Evolutionary conservation across 1,140 invertebrate species (phyloP).

Genomic region (Dendrolimus punctatus): DNA sequence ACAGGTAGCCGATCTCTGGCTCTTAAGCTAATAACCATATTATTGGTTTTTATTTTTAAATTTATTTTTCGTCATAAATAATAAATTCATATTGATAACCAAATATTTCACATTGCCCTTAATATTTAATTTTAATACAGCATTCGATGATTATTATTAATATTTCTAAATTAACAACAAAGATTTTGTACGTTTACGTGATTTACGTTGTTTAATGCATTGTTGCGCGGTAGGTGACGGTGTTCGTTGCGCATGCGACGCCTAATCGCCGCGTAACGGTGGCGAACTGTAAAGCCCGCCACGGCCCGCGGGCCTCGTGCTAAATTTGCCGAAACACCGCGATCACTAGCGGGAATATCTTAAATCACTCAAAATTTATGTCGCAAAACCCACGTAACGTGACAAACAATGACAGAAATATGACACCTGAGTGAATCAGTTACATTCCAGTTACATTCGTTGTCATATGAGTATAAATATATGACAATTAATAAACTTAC

Average conservation of each 20-base stretch:
- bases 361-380: conserved; percentile 47
- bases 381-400: conserved; percentile 2
- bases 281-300: conserved; percentile 64
- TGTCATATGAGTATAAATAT: background rate
- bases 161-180: background rate
- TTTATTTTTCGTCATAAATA: too few species aligned
- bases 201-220: background rate
- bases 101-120: too few species aligned
- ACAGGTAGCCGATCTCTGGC: too few species aligned
- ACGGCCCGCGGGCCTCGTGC: conserved; percentile 58
- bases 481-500: background rate
- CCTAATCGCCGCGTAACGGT: conserved; percentile 67
- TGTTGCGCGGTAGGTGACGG: conserved; percentile 8
- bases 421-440: background rate
- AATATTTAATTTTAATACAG: too few species aligned
- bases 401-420: too few species aligned
- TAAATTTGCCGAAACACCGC: conserved; percentile 68
- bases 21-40: too few species aligned
- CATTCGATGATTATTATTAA: background rate
- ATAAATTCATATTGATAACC: too few species aligned
- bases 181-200: too few species aligned
- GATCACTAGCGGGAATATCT: conserved; percentile 61
- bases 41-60: too few species aligned
- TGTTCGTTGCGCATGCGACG: conserved; percentile 41
- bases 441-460: too few species aligned